These are phyloP conservation scores for Delphinus delphis DNA, from an alignment of 2,113 vertebrate genomes.

Conservation along the genomic window DNA sequence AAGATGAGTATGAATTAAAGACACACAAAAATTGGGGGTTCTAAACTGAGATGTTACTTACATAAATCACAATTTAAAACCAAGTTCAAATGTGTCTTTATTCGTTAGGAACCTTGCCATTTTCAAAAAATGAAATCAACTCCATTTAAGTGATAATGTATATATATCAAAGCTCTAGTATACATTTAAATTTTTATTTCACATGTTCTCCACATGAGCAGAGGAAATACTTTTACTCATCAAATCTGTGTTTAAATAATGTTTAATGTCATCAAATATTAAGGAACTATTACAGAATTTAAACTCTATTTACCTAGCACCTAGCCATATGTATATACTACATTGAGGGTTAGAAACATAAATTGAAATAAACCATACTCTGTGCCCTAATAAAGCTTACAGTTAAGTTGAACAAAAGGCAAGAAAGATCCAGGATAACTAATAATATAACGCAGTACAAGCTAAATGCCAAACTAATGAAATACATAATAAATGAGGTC, in stretches of 20 bases:
- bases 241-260: background rate
- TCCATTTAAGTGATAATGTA: background rate
- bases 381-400: background rate
- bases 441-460: background rate
- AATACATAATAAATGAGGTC: background rate
- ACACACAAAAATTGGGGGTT: background rate
- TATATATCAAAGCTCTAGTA: background rate
- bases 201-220: background rate
- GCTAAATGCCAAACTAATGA: background rate
- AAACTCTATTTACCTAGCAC: background rate
- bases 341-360: background rate
- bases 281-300: background rate
- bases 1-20: background rate
- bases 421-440: background rate
- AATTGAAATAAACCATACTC: background rate
- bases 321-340: background rate
- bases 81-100: background rate
- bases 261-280: background rate
- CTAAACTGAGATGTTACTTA: background rate
- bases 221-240: background rate
- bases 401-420: background rate
- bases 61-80: background rate
- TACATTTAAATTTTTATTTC: slow-evolving; percentile 8
- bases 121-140: slow-evolving; percentile 16
- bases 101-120: background rate